Base-by-base conservation (phyloP, 2,797 vertebrate species). In the Pseudomugil tenellus region DNA sequence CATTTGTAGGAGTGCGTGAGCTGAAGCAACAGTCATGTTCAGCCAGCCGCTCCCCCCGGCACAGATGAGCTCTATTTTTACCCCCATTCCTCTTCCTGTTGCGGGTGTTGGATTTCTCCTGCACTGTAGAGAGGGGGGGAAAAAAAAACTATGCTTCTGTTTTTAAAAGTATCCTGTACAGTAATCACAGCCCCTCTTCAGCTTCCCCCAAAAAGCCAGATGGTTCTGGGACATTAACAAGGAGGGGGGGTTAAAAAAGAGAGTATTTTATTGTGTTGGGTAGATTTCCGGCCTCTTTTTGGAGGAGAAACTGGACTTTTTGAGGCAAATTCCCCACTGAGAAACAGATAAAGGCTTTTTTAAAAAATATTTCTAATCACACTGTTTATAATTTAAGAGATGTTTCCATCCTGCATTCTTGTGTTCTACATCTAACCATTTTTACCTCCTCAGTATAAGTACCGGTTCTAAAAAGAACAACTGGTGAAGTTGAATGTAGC, bases 21-120 rank as follows among this genome's bases (percentile, higher is more conserved):
- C 23, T 35, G 13, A 10, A 62, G 53, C 12, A 52, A 76, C 13
- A 59, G 51, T 64, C 53, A 14, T 26, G 58, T 29, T 54, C 25
- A 19, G 11, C 46, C 76, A 79, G 68, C 81, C 74, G 59, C 79
- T 34, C 85, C 89, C 3, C 77, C 67, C 19, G 62, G 58, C 41
- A 89, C 92, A 94, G 90, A 91, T 92, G 92, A 89, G 52, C 73
- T 77, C 92, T 95, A 95, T 94, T 92, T 94, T 94, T 94, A 93
- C 81, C 43, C 58, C 56, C 55, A 32, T 51, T 80, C 67, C 88
- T 84, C 29, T 54, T 8, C 17, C 41, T 43, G 39, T 41, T 6
- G 5, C 3, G 67, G 89, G 94, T 91, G 89, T 94, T 89, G 0
- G 69, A 87, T 94, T 94, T 91, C 92, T 88, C 70, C 73, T 72